These are phyloP conservation scores for Brachypteracias leptosomus DNA, from an alignment of 2,113 vertebrate genomes.

Conservation along the genomic window DNA sequence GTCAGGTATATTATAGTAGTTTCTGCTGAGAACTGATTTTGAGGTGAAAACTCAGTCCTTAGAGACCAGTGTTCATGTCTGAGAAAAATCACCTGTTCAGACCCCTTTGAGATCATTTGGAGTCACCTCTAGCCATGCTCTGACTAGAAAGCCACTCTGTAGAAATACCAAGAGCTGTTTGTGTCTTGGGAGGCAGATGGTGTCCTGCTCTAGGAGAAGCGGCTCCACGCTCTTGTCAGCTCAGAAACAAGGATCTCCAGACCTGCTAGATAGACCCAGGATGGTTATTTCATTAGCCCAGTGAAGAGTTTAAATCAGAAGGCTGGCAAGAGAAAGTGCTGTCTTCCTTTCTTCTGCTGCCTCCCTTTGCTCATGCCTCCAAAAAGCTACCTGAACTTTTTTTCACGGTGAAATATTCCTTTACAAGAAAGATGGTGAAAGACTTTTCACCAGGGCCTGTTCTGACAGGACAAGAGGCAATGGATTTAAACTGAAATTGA, in stretches of 20 bases:
- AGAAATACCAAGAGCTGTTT: background rate
- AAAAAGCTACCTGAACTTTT: background rate
- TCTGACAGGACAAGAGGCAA: background rate
- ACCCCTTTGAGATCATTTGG: background rate
- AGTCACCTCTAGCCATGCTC: background rate
- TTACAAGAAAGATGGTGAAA: background rate
- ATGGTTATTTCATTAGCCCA: background rate
- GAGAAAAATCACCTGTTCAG: background rate
- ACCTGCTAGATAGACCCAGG: background rate
- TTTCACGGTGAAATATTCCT: background rate
- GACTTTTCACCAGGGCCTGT: background rate
- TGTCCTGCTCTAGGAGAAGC: background rate
- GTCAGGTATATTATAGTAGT: background rate
- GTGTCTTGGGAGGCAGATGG: rapidly evolving
- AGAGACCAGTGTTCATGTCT: background rate
- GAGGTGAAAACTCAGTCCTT: background rate
- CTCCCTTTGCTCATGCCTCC: background rate
- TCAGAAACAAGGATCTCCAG: background rate
- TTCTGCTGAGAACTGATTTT: background rate
- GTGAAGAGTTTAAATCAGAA: background rate
- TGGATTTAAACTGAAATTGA: background rate
- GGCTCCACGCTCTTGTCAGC: background rate
- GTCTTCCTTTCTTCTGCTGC: background rate
- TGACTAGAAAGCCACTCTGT: background rate
- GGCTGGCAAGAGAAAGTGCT: background rate